Base-by-base conservation (phyloP, 2,797 vertebrate species). In the Chloroceryle amazona region DNA sequence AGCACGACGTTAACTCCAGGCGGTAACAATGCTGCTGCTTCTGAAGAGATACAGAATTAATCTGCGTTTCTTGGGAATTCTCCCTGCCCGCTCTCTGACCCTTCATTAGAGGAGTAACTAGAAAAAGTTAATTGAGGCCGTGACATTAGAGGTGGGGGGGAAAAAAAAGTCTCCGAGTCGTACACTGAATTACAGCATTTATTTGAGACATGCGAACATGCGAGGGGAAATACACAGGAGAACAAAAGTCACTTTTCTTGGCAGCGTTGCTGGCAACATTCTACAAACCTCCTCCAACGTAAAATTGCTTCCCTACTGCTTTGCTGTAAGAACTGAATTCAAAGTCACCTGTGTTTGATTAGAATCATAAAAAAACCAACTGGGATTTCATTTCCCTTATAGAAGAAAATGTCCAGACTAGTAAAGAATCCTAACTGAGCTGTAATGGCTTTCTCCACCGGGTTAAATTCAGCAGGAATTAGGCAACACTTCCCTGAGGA, bases 1-100 rank as follows among this genome's bases (percentile, higher is more conserved):
- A 1, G 23, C 1, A 0, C 29, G 3, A 0, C 2, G 26, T 25
- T 21, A 4, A 4, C 12, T 15, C 25, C 31, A 1, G 8, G 35
- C 31, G 13, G 65, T 2, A 13, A n/a, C 25, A 6, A 28, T 44
- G 62, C 35, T 6, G 55, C 25, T 21, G 23, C 18, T 0, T 1
- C 54, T 1, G 10, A 23, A 10, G 26, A 41, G 35, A 9, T 11
- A 11, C 22, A 13, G 17, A 5, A 22, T 13, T 39, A 3, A 58
- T 10, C 47, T 26, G 29, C 39, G 52, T 23, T 23, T 18, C 26
- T 15, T n/a, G 37, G 57, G 61, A 52, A 74, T 39, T 22, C 31
- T 46, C 60, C 9, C 68, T 37, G 35, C 46, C 51, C 3, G 1
- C 31, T 25, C 8, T 6, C 14, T 19, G 29, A 44, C 12, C 51